Evolutionary conservation across 2,888 invertebrate genomes (phyloP).

Genomic region (Sympetrum striolatum): DNA sequence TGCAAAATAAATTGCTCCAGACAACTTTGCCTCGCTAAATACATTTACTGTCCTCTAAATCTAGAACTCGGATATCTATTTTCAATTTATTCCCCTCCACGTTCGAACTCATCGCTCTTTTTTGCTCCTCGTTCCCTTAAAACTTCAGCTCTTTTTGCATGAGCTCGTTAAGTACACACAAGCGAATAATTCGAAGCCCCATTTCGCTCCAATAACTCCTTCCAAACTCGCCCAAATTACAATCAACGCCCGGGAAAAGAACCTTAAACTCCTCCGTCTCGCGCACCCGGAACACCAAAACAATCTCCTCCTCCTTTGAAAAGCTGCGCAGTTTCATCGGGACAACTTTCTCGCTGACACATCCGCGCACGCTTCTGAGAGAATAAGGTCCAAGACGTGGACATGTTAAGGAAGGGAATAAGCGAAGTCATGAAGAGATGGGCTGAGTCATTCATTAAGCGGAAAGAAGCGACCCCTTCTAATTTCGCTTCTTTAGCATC

Average conservation of each 20-base stretch:
- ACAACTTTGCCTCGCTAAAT: too few relatives aligned
- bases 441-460: slow-evolving; percentile 18
- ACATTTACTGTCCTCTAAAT: too few relatives aligned
- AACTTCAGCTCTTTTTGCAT: too few relatives aligned
- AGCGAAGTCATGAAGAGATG: background rate
- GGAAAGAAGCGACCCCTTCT: background rate
- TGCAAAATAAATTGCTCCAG: too few relatives aligned
- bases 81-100: too few relatives aligned
- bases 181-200: background rate
- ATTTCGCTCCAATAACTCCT: background rate
- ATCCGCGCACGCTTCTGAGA: background rate
- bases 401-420: background rate
- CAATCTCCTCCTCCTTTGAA: background rate
- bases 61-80: too few relatives aligned
- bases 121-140: too few relatives aligned
- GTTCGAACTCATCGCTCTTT: too few relatives aligned
- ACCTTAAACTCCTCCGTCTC: background rate
- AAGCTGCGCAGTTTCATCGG: background rate
- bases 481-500: background rate
- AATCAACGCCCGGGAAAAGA: background rate
- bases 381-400: background rate
- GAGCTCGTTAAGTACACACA: background rate
- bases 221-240: background rate
- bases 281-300: slow-evolving; percentile 12
- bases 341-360: slow-evolving; percentile 20